Evolutionary conservation across 2,113 vertebrate species (phyloP).

Genomic region (Pholis gunnellus): DNA sequence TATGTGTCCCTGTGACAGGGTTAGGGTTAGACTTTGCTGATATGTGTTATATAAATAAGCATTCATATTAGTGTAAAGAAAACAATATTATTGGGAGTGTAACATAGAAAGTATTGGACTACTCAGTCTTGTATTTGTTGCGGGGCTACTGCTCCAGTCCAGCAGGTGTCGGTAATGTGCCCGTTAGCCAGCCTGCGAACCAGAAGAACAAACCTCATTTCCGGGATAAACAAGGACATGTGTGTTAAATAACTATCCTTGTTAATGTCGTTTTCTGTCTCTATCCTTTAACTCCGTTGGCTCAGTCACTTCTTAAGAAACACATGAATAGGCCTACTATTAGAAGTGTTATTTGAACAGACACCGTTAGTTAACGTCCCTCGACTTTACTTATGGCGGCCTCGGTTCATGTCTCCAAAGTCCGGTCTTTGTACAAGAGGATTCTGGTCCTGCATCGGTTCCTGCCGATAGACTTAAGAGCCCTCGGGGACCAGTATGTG

Average conservation of each 20-base stretch:
- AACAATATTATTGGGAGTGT: no score
- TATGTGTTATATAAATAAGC: no score
- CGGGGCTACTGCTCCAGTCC: background rate
- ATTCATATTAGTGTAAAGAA: no score
- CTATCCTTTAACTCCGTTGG: accelerated
- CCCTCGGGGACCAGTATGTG: slow-evolving; percentile 92
- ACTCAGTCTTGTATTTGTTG: background rate
- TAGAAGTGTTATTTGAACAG: no score
- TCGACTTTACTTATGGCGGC: slow-evolving; percentile 63
- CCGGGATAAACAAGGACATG: slow-evolving; percentile 61
- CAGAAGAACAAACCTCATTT: slow-evolving; percentile 1
- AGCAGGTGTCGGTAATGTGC: background rate
- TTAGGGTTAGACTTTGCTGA: no score
- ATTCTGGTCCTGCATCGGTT: slow-evolving; percentile 88
- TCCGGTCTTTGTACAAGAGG: slow-evolving; percentile 86
- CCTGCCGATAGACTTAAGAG: slow-evolving; percentile 87
- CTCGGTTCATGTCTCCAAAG: slow-evolving; percentile 74
- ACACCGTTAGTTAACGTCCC: accelerated
- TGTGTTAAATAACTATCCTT: slow-evolving; percentile 51
- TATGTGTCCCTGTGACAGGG: no score
- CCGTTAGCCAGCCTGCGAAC: accelerated
- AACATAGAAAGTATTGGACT: no score
- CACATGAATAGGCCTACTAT: accelerated
- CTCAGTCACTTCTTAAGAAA: no score
- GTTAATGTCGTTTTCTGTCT: background rate